These are phyloP conservation scores for Caenorhabditis sulstoni DNA, from an alignment of 2,888 invertebrate species.

Conservation along the genomic window DNA sequence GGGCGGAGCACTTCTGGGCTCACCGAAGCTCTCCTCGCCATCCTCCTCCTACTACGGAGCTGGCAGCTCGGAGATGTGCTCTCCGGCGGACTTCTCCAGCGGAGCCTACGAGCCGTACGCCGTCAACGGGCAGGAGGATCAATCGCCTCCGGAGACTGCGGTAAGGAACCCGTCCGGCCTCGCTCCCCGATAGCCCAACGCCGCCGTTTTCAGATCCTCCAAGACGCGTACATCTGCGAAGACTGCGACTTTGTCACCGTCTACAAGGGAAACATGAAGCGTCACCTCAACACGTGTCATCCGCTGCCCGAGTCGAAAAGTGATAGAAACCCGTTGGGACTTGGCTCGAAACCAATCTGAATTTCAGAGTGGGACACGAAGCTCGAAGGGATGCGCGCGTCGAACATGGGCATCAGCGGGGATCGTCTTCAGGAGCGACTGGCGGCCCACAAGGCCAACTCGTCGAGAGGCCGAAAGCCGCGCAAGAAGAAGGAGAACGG, in stretches of 20 bases:
- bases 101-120: constrained; percentile 20
- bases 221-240: constrained; percentile 77
- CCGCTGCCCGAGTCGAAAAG: constrained; percentile 66
- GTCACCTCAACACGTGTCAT: constrained; percentile 76
- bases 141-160: constrained; percentile 15
- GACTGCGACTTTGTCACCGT: constrained; percentile 77
- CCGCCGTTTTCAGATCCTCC: constrained; percentile 17
- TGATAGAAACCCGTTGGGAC: constrained; percentile 62
- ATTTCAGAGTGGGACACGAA: constrained; percentile 66
- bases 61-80: constrained; percentile 42
- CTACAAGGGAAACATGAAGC: constrained; percentile 80
- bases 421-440: constrained; percentile 66
- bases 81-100: constrained; percentile 37
- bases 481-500: constrained; percentile 62
- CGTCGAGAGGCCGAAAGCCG: constrained; percentile 70
- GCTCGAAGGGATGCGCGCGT: constrained; percentile 70
- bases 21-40: constrained; percentile 43
- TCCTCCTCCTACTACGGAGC: constrained; percentile 46
- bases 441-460: constrained; percentile 68
- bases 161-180: neutral
- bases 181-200: neutral
- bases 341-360: no score
- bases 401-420: constrained; percentile 68
- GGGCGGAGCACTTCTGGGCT: constrained; percentile 27
- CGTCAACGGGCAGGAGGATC: constrained; percentile 10